phyloP scores from a whole-genome alignment of 2,888 invertebrate genomes.

The Cheilosia pagana region DNA sequence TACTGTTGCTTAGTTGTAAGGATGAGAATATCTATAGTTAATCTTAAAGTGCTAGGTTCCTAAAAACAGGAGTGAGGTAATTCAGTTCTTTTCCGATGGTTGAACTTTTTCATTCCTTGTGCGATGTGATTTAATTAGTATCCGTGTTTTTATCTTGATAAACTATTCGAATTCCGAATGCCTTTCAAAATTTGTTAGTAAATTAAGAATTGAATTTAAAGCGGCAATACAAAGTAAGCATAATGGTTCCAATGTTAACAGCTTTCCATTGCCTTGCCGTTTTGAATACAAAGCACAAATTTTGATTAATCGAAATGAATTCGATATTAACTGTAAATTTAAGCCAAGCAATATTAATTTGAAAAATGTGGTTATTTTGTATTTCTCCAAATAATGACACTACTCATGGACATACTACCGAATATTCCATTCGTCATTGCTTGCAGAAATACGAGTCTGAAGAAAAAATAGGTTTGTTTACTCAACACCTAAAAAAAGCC shows the following conservation, averaged over 20 bases:
- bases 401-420: no score
- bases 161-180: not conserved
- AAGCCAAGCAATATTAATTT: no score
- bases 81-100: slow-evolving; percentile 44
- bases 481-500: no score
- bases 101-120: not conserved
- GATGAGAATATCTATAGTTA: not conserved
- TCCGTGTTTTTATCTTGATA: not conserved
- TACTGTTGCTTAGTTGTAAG: slow-evolving; percentile 72
- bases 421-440: no score
- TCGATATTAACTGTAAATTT: not conserved
- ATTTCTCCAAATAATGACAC: no score
- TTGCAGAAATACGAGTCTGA: no score
- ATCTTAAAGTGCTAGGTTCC: slow-evolving; percentile 36
- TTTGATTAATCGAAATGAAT: not conserved
- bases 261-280: not conserved
- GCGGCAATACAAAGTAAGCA: not conserved
- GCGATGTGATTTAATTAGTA: not conserved
- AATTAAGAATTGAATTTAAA: no score
- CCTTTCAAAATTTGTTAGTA: not conserved
- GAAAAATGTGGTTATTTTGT: no score
- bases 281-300: not conserved
- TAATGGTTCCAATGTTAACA: not conserved
- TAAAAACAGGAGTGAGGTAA: slow-evolving; percentile 33
- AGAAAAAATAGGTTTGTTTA: no score